These are phyloP conservation scores for Apantesis nais DNA, from an alignment of 2,888 invertebrate species.

Conservation along the genomic window DNA sequence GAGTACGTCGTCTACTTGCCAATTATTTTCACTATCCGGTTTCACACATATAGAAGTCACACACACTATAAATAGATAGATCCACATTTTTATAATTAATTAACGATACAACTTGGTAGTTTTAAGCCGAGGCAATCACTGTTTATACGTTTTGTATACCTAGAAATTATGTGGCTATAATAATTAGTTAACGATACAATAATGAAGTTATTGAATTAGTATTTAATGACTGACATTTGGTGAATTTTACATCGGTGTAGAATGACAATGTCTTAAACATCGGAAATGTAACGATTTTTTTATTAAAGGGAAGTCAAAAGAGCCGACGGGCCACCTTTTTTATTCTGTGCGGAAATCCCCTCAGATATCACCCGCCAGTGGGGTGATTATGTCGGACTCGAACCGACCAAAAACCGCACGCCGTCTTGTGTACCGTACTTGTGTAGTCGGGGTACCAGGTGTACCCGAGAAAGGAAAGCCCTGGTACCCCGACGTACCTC, in stretches of 20 bases:
- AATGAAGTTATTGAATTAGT: neutral
- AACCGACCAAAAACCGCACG: no score
- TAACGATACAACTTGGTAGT: constrained; percentile 8
- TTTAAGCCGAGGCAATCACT: constrained; percentile 19
- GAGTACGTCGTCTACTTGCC: constrained; percentile 33
- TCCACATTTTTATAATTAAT: constrained; percentile 8
- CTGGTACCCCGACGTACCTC: no score
- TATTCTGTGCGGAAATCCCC: no score
- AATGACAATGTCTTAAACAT: neutral
- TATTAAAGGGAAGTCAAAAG: no score
- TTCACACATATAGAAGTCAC: constrained; percentile 11
- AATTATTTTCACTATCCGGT: constrained; percentile 16
- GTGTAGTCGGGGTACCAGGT: no score
- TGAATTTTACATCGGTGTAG: neutral
- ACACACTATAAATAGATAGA: constrained; percentile 17
- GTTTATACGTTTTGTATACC: constrained; percentile 4
- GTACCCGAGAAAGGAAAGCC: no score
- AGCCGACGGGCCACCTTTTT: no score
- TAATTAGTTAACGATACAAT: constrained; percentile 4
- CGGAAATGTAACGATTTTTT: no score
- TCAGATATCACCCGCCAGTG: no score
- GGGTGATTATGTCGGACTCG: no score
- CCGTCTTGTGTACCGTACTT: no score
- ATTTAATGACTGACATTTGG: constrained; percentile 1
- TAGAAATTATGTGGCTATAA: neutral